Evolutionary conservation across 2,888 invertebrate genomes (phyloP).

Genomic region (Athalia rosae): DNA sequence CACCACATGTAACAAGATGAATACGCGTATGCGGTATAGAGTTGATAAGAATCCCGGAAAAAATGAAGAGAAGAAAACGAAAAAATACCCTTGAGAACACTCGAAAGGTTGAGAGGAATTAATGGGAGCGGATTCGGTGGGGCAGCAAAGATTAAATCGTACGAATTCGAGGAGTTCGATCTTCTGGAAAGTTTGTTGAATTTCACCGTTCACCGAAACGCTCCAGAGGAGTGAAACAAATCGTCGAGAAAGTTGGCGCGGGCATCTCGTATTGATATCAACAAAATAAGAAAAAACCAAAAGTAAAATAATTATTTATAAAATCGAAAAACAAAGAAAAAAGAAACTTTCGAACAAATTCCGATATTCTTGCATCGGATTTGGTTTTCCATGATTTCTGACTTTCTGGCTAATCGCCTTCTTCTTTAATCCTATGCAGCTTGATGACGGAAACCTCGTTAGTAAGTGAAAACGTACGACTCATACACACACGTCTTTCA

Average conservation of each 20-base stretch:
- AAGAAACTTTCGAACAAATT: constrained; percentile 3
- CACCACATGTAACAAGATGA: too few species aligned
- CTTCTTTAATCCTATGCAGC: too few species aligned
- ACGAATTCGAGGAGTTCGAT: constrained; percentile 34
- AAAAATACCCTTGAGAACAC: background rate
- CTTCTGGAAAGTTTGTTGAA: constrained; percentile 20
- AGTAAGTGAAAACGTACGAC: too few species aligned
- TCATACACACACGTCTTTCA: too few species aligned
- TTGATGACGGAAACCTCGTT: too few species aligned
- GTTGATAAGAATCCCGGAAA: background rate
- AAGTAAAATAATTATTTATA: too few species aligned
- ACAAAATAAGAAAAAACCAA: background rate
- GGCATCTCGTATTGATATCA: background rate
- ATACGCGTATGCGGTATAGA: background rate
- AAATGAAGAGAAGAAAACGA: background rate
- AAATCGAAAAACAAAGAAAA: background rate
- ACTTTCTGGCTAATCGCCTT: too few species aligned
- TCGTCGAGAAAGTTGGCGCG: background rate
- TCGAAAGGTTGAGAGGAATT: constrained; percentile 50
- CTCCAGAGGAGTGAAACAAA: constrained; percentile 6
- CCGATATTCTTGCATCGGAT: constrained; percentile 1
- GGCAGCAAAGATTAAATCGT: constrained; percentile 57
- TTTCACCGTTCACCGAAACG: background rate
- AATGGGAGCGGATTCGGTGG: constrained; percentile 55
- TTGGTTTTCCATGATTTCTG: background rate